These are phyloP conservation scores for Euproctis similis DNA, from an alignment of 2,888 invertebrate genomes.

Conservation along the genomic window DNA sequence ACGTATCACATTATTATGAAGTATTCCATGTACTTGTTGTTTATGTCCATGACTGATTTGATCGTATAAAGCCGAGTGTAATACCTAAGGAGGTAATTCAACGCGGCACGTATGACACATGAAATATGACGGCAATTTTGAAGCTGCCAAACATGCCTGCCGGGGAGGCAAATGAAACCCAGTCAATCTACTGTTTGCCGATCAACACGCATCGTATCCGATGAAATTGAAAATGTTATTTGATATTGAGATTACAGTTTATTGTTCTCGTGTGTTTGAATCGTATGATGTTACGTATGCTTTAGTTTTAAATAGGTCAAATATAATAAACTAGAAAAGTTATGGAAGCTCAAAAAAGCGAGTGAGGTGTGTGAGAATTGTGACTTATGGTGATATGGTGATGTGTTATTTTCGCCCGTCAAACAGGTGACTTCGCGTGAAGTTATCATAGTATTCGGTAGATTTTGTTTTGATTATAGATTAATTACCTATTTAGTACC, in stretches of 20 bases:
- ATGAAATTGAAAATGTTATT: conserved; percentile 55
- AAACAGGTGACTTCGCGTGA: too few species aligned
- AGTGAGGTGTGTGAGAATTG: too few species aligned
- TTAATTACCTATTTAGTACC: too few species aligned
- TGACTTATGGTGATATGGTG: too few species aligned
- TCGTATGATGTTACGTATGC: neutral
- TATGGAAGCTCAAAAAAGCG: too few species aligned
- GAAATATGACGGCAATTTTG: conserved; percentile 67
- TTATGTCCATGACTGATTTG: conserved; percentile 43
- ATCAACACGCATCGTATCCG: conserved; percentile 46
- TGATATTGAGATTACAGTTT: conserved; percentile 33
- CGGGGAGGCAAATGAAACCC: conserved; percentile 26
- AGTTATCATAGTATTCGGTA: too few species aligned
- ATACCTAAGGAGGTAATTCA: conserved; percentile 56
- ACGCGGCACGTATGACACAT: conserved; percentile 48
- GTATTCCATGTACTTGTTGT: conserved; percentile 33
- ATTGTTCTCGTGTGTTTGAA: conserved; percentile 21
- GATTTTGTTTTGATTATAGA: too few species aligned
- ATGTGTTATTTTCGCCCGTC: too few species aligned
- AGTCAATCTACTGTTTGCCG: conserved; percentile 61
- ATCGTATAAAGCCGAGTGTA: conserved; percentile 43
- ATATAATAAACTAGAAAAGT: too few species aligned
- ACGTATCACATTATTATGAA: conserved; percentile 18
- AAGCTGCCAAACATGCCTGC: conserved; percentile 47
- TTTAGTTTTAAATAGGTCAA: too few species aligned